Conservation (phyloP, 2,888 invertebrate genomes). For the Plagodis pulveraria region DNA sequence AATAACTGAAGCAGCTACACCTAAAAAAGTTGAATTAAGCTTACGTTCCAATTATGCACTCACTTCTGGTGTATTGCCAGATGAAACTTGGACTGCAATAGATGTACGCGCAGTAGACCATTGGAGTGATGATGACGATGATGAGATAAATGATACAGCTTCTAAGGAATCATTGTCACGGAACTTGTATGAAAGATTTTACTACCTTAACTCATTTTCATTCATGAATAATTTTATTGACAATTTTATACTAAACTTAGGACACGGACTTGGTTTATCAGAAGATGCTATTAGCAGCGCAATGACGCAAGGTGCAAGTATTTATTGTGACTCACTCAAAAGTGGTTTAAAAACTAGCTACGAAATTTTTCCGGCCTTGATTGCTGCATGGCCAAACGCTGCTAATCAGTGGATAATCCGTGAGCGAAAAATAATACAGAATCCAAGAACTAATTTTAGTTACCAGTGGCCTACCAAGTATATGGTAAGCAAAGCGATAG, state of each 20-base stretch:
- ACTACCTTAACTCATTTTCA: constrained; percentile 86
- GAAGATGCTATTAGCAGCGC: constrained; percentile 81
- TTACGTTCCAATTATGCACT: constrained; percentile 63
- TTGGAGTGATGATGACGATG: constrained; percentile 74
- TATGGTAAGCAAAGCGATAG: constrained; percentile 87
- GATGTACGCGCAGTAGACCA: constrained; percentile 68
- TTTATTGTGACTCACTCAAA: constrained; percentile 85
- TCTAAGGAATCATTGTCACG: constrained; percentile 61
- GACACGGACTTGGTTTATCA: constrained; percentile 84
- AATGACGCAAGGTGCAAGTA: constrained; percentile 87
- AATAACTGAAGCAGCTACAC: constrained; percentile 85
- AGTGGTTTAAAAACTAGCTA: constrained; percentile 76
- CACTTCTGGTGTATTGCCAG: constrained; percentile 78
- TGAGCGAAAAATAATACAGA: constrained; percentile 81
- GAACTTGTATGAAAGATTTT: constrained; percentile 71
- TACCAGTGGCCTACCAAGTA: constrained; percentile 89
- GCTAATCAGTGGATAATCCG: constrained; percentile 89
- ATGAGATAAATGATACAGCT: constrained; percentile 56
- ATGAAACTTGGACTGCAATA: constrained; percentile 77
- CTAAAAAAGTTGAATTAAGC: constrained; percentile 80
- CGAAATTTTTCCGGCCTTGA: constrained; percentile 89
- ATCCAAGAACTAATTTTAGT: constrained; percentile 83
- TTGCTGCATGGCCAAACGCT: constrained; percentile 89
- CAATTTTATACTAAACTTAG: constrained; percentile 86
- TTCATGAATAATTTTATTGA: constrained; percentile 90